These are phyloP conservation scores for Scaptomyza polygonia DNA, from an alignment of 2,888 invertebrate species.

Conservation along the genomic window DNA sequence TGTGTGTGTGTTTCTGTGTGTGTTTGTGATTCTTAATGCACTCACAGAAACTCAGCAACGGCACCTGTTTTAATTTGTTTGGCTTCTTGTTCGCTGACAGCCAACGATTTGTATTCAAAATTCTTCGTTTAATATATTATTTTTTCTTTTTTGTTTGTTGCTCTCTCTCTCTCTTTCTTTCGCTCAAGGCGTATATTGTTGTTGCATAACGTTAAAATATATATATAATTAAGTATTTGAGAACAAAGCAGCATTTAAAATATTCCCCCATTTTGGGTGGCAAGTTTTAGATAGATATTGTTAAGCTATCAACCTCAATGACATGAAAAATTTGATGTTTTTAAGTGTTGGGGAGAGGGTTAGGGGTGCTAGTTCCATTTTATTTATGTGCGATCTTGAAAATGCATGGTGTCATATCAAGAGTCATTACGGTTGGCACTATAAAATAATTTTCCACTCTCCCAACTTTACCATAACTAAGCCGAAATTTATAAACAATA, in stretches of 20 bases:
- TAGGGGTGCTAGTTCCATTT: constrained; percentile 17
- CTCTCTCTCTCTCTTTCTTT: constrained; percentile 24
- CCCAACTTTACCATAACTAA: background rate
- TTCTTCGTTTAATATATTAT: no score
- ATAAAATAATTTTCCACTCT: background rate
- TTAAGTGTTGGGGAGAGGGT: background rate
- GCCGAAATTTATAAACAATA: background rate
- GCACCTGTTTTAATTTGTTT: constrained; percentile 78
- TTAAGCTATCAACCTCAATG: constrained; percentile 57
- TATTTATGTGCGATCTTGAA: constrained; percentile 41
- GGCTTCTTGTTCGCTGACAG: constrained; percentile 76
- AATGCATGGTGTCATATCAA: constrained; percentile 17
- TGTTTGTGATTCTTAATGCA: constrained; percentile 49
- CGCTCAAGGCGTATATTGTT: constrained; percentile 52
- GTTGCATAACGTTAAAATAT: constrained; percentile 63
- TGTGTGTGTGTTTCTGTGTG: constrained; percentile 14
- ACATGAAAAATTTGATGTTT: constrained; percentile 65
- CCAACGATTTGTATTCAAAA: constrained; percentile 73
- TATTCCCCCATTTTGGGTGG: constrained; percentile 24
- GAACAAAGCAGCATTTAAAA: constrained; percentile 1
- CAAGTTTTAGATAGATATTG: constrained; percentile 22
- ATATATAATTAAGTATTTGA: constrained; percentile 69
- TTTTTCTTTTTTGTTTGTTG: constrained; percentile 46
- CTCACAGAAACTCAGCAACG: constrained; percentile 49
- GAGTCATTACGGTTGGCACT: background rate